Evolutionary conservation across 2,797 vertebrate species (phyloP).

Genomic region (Dermochelys coriacea): DNA sequence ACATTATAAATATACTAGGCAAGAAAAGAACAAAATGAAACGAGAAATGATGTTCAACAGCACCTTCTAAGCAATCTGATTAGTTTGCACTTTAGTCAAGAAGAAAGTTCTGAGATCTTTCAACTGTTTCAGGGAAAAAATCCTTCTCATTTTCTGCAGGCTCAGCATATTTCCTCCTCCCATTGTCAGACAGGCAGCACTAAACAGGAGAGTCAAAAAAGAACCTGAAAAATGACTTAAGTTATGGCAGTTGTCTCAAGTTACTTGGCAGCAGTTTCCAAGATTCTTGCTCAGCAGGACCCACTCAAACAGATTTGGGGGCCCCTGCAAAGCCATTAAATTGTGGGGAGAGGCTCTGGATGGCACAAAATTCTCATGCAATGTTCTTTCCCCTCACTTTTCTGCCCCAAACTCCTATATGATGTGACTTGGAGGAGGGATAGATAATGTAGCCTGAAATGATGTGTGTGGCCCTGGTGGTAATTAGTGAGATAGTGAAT

Average conservation of each 20-base stretch:
- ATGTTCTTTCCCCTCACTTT: background rate
- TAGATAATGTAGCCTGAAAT: background rate
- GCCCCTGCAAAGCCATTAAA: background rate
- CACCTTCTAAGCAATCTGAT: background rate
- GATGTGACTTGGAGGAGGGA: background rate
- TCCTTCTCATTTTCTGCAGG: background rate
- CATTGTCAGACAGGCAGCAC: background rate
- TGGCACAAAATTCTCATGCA: background rate
- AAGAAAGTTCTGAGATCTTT: background rate
- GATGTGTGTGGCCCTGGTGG: background rate
- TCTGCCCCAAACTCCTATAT: background rate
- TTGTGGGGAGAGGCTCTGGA: background rate
- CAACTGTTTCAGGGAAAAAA: background rate
- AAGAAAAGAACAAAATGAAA: background rate
- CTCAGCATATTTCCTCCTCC: background rate
- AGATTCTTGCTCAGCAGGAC: background rate
- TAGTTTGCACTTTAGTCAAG: background rate
- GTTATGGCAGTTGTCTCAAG: background rate
- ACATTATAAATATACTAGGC: background rate
- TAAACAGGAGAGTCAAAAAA: background rate
- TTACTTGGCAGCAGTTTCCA: background rate
- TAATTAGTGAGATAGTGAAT: background rate
- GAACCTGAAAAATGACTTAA: background rate
- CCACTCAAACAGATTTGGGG: background rate
- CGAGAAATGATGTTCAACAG: background rate